Evolutionary conservation across 2,888 invertebrate species (phyloP).

Genomic region (Elaeidobius kamerunicus): DNA sequence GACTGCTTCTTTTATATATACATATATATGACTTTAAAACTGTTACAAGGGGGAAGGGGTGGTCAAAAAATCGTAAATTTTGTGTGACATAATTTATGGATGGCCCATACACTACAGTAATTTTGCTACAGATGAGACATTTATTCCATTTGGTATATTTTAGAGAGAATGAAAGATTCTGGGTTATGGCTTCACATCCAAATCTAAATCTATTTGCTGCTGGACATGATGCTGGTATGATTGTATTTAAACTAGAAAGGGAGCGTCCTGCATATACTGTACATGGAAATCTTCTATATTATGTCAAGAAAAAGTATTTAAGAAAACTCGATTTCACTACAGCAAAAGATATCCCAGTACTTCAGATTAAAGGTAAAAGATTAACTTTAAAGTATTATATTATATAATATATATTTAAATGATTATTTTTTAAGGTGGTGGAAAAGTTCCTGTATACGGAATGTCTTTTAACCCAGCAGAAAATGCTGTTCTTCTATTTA

Average conservation of each 20-base stretch:
- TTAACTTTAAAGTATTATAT: not conserved
- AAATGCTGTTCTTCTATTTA: constrained; percentile 87
- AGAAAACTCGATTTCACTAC: constrained; percentile 91
- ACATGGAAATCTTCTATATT: constrained; percentile 89
- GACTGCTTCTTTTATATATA: too few species aligned
- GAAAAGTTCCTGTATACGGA: constrained; percentile 68
- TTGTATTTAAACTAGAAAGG: constrained; percentile 88
- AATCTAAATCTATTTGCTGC: constrained; percentile 96
- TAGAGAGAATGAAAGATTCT: constrained; percentile 95
- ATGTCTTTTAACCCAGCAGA: constrained; percentile 98
- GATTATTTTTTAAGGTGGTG: constrained; percentile 54
- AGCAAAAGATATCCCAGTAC: constrained; percentile 87
- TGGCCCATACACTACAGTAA: not conserved
- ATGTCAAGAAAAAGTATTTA: constrained; percentile 90
- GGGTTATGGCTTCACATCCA: constrained; percentile 95
- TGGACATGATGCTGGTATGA: constrained; percentile 98
- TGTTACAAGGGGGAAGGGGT: too few species aligned
- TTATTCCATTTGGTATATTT: constrained; percentile 1
- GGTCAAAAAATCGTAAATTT: too few species aligned
- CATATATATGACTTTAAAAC: too few species aligned
- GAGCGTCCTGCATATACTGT: constrained; percentile 96
- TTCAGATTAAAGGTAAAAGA: constrained; percentile 69
- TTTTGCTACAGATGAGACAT: not conserved
- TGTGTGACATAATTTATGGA: too few species aligned
- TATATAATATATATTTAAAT: not conserved